Percentiles rank a stretch among this genome's conserved stretches.
These are phyloP conservation scores for Lucilia cuprina DNA, from an alignment of 1,140 invertebrate species.

Conservation along the genomic window DNA sequence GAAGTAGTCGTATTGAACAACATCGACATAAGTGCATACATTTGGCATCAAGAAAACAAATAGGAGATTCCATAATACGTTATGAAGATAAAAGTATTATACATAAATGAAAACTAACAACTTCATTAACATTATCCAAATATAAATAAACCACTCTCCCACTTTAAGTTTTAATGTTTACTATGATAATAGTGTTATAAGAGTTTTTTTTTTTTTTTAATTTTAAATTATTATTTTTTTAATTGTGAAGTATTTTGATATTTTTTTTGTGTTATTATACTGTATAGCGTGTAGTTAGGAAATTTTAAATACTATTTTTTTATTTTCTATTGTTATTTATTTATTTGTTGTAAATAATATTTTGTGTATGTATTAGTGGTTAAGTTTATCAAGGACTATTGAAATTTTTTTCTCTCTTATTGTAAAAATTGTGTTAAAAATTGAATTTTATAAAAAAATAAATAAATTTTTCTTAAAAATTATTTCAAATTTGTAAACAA, in stretches of 20 bases:
- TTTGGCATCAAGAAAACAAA: conserved; percentile 60
- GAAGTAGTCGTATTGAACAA: no score
- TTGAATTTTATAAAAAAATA: background rate
- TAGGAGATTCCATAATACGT: conserved; percentile 60
- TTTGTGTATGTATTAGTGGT: background rate
- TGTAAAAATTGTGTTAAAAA: background rate
- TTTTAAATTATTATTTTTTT: background rate
- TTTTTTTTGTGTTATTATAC: background rate
- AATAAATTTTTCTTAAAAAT: no score
- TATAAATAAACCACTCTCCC: no score
- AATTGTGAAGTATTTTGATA: conserved; percentile 11
- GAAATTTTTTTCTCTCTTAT: background rate
- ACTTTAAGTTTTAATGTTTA: no score
- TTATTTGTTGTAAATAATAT: background rate
- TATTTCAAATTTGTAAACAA: no score
- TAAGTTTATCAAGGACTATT: background rate
- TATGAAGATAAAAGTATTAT: conserved; percentile 60
- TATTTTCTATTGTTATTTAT: background rate
- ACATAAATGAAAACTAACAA: conserved; percentile 47
- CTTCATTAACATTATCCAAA: background rate
- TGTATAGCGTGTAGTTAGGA: conserved; percentile 23
- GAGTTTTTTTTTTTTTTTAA: background rate
- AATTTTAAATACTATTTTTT: conserved; percentile 10
- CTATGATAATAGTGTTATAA: no score
- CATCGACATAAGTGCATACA: conserved; percentile 53